Percentiles rank a stretch among this genome's conserved stretches.
These are phyloP conservation scores for Pteronura brasiliensis DNA, from an alignment of 2,113 vertebrate genomes.

Conservation along the genomic window DNA sequence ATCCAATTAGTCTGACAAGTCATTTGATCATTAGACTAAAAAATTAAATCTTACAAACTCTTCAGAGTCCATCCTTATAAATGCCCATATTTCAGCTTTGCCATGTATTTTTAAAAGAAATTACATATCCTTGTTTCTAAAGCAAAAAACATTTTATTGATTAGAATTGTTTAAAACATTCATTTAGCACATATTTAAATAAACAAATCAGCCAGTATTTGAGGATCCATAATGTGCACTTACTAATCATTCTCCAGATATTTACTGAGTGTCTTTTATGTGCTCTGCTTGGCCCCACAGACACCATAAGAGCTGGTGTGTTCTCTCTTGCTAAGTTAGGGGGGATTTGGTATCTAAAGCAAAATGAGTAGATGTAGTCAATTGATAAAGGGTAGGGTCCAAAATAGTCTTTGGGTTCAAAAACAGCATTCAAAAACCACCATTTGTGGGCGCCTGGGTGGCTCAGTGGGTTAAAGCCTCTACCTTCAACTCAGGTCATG, in stretches of 20 bases:
- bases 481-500: no score
- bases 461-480: no score
- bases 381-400: not conserved
- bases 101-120: not conserved
- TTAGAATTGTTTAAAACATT: not conserved
- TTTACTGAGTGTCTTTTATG: not conserved
- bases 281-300: accelerated
- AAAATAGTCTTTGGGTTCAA: not conserved
- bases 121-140: not conserved
- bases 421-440: not conserved
- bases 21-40: not conserved
- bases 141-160: not conserved
- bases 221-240: not conserved
- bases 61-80: not conserved
- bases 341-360: not conserved
- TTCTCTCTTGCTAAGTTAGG: not conserved
- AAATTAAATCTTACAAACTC: not conserved
- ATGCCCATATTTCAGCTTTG: not conserved
- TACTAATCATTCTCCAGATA: not conserved
- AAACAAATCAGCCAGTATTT: not conserved
- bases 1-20: not conserved
- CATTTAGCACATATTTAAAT: not conserved
- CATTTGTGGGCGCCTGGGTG: no score
- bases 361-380: not conserved
- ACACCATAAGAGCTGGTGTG: accelerated